These are phyloP conservation scores for Chlamydotis undulata DNA, from an alignment of 2,113 vertebrate species.

Conservation along the genomic window DNA sequence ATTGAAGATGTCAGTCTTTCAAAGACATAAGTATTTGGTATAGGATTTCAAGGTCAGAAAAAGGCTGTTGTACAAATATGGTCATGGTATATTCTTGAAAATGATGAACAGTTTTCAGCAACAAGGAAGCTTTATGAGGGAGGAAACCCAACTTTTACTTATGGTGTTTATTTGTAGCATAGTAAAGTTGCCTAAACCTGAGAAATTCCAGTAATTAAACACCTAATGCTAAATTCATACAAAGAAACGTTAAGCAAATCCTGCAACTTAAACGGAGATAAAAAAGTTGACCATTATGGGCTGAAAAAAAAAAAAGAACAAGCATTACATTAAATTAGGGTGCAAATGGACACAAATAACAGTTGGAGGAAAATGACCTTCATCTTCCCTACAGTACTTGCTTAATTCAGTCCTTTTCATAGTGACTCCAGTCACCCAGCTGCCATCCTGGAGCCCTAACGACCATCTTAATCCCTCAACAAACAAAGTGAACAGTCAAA, in stretches of 20 bases:
- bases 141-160: conserved; percentile 35
- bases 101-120: conserved; percentile 36
- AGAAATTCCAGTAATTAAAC: conserved; percentile 39
- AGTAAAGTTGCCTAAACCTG: conserved; percentile 49
- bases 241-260: neutral
- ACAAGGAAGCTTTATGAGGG: neutral
- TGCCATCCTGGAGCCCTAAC: neutral
- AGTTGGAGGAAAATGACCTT: neutral
- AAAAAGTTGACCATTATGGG: neutral
- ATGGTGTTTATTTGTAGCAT: neutral
- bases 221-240: neutral
- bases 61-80: conserved; percentile 37
- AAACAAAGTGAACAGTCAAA: neutral
- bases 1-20: conserved; percentile 48
- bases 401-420: neutral
- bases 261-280: neutral
- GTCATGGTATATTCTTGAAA: conserved; percentile 20
- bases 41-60: conserved; percentile 35
- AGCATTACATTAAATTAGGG: neutral
- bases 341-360: neutral
- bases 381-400: neutral
- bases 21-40: conserved; percentile 40
- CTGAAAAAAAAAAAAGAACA: neutral
- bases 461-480: neutral
- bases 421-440: neutral